Conservation (phyloP, 2,113 vertebrate genomes). For the Xenotilapia leptura region DNA sequence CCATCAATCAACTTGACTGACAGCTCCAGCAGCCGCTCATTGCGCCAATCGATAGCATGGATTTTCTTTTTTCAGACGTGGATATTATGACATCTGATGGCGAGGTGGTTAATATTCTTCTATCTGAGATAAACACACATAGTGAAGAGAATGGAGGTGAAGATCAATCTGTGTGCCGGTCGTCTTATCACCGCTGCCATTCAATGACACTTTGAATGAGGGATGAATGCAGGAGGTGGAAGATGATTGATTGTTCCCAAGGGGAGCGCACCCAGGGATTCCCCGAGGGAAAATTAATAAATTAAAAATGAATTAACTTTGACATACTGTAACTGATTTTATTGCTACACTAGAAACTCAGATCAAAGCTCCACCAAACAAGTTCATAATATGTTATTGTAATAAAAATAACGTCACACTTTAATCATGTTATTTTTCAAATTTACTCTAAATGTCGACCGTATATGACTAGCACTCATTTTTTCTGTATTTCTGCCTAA, state of each 20-base stretch:
- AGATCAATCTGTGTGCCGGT: constrained; percentile 28
- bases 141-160: neutral
- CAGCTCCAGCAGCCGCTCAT: constrained; percentile 31
- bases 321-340: neutral
- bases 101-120: constrained; percentile 38
- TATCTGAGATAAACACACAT: neutral
- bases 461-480: neutral
- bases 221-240: neutral
- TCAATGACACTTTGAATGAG: constrained; percentile 22
- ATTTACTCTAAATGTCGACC: neutral
- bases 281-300: neutral
- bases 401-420: neutral
- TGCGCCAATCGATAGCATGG: constrained; percentile 50
- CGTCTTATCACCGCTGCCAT: neutral
- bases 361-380: neutral
- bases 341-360: neutral
- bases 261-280: neutral
- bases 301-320: neutral
- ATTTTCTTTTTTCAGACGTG: constrained; percentile 33
- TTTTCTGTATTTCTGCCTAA: neutral
- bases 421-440: neutral
- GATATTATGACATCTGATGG: constrained; percentile 57
- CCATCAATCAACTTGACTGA: constrained; percentile 56
- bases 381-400: neutral
- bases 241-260: neutral